These are phyloP conservation scores for Theristus sp. DNA, from an alignment of 2,888 invertebrate genomes.

Conservation along the genomic window DNA sequence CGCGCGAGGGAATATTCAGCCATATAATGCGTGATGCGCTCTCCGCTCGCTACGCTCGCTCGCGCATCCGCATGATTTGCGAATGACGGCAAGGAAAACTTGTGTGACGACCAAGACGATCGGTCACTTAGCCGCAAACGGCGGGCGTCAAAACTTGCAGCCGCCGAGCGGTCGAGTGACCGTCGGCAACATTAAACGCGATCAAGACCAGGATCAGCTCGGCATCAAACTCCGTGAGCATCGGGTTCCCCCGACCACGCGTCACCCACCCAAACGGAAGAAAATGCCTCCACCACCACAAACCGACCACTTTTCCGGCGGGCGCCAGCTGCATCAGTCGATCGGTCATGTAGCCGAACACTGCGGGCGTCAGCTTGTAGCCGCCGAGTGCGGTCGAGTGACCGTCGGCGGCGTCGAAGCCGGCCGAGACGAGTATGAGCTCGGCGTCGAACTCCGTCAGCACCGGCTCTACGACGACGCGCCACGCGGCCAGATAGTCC, in stretches of 20 bases:
- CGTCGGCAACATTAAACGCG: constrained; percentile 88
- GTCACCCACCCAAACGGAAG: constrained; percentile 64
- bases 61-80: too few relatives aligned
- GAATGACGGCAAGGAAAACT: too few relatives aligned
- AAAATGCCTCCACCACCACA: background rate
- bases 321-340: constrained; percentile 71
- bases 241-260: constrained; percentile 82
- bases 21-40: too few relatives aligned
- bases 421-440: constrained; percentile 70
- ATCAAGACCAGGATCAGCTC: constrained; percentile 64
- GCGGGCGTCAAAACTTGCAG: constrained; percentile 78
- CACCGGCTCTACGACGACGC: constrained; percentile 82
- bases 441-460: constrained; percentile 42
- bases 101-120: too few relatives aligned
- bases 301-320: constrained; percentile 13
- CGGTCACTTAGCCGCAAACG: constrained; percentile 64
- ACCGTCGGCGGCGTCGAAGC: constrained; percentile 88
- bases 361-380: constrained; percentile 71
- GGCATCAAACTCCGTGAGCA: constrained; percentile 46
- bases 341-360: constrained; percentile 69
- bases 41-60: too few relatives aligned
- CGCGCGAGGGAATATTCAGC: too few relatives aligned
- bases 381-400: constrained; percentile 89
- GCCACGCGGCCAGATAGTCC: constrained; percentile 67
- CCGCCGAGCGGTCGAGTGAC: constrained; percentile 90